These are phyloP conservation scores for Entomobrya multifasciata DNA, from an alignment of 2,888 invertebrate species.

Conservation along the genomic window DNA sequence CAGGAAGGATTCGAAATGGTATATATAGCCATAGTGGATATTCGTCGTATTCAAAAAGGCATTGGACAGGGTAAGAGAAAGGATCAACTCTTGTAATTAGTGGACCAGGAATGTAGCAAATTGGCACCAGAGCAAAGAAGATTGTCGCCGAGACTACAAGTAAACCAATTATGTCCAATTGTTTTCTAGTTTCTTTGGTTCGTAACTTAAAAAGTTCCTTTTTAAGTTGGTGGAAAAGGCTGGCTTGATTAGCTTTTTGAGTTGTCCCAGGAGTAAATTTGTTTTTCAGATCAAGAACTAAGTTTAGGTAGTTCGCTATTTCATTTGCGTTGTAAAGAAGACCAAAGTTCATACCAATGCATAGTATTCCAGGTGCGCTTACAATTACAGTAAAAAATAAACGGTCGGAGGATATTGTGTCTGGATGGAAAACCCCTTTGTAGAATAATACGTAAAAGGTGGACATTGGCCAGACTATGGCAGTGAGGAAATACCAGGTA, in stretches of 20 bases:
- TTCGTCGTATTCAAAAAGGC: background rate
- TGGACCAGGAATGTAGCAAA: background rate
- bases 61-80: background rate
- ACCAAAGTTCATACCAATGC: background rate
- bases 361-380: background rate
- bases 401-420: background rate
- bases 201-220: background rate
- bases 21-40: background rate
- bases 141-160: background rate
- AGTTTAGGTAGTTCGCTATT: background rate
- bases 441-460: background rate
- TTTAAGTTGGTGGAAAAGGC: background rate
- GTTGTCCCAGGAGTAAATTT: background rate
- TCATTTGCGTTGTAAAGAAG: background rate
- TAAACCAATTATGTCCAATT: background rate
- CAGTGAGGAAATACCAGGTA: background rate
- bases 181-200: background rate
- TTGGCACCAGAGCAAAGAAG: background rate
- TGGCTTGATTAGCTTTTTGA: too few species aligned
- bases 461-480: background rate
- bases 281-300: background rate
- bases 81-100: background rate
- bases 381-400: background rate
- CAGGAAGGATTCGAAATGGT: background rate
- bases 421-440: background rate